These are phyloP conservation scores for Pteruthius melanotis DNA, from an alignment of 2,113 vertebrate species.

Conservation along the genomic window DNA sequence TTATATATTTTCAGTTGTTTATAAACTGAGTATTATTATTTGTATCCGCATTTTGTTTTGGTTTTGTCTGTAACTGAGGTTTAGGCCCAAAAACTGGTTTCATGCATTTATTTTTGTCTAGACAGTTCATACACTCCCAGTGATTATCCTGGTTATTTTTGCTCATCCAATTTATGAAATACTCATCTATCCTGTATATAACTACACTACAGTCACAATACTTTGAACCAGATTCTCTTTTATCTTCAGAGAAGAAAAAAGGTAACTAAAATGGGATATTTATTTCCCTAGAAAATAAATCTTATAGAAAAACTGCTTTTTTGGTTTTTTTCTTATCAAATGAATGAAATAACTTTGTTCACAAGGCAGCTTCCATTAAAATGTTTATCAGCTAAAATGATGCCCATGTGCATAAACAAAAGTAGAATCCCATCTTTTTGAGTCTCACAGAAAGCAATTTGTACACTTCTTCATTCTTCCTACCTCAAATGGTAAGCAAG, in stretches of 20 bases:
- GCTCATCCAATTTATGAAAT: background rate
- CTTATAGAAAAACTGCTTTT: background rate
- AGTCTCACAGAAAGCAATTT: background rate
- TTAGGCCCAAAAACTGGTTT: background rate
- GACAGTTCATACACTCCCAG: background rate
- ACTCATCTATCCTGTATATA: background rate
- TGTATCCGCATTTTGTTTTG: background rate
- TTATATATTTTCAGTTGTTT: slow-evolving; percentile 74
- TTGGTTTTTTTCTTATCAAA: background rate
- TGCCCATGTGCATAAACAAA: background rate
- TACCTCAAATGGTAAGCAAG: background rate
- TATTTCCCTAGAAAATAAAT: background rate
- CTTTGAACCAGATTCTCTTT: background rate
- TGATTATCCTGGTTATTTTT: background rate
- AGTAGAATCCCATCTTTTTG: background rate
- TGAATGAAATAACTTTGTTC: background rate
- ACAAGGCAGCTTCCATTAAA: background rate
- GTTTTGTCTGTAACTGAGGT: background rate
- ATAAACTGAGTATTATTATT: slow-evolving; percentile 69
- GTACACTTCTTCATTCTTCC: background rate
- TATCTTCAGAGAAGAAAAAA: background rate
- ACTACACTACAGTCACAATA: background rate
- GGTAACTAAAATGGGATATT: background rate
- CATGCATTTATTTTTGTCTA: background rate
- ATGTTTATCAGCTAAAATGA: background rate